phyloP scores from a whole-genome alignment of 2,797 vertebrate species.

The Perodicticus potto region DNA sequence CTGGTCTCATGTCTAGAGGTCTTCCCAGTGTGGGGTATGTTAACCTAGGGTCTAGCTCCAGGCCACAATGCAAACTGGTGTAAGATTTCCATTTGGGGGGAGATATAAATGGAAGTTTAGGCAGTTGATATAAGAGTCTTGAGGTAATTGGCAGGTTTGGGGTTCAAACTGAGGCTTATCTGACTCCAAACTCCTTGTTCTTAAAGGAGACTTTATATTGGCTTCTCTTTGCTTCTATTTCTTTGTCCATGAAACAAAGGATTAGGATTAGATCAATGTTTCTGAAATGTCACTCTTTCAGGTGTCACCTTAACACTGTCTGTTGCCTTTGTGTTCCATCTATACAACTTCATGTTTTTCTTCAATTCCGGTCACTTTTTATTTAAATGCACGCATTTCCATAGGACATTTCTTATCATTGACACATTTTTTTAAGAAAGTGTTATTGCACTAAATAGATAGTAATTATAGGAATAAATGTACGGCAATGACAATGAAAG shows the following conservation, averaged over 20 bases:
- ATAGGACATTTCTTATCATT: not conserved
- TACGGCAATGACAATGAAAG: not conserved
- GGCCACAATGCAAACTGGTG: not conserved
- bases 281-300: slow-evolving; percentile 7
- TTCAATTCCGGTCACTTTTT: not conserved
- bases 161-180: not conserved
- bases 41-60: not conserved
- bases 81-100: not conserved
- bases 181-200: not conserved
- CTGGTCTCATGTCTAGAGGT: not conserved
- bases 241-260: not conserved
- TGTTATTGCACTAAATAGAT: not conserved
- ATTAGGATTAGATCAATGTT: not conserved
- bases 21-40: not conserved
- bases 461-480: not conserved
- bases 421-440: not conserved
- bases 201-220: not conserved
- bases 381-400: not conserved
- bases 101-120: not conserved
- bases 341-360: not conserved
- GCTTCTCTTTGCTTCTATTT: not conserved
- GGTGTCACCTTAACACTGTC: not conserved
- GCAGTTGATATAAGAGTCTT: not conserved
- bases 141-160: not conserved
- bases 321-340: not conserved